Evolutionary conservation across 2,797 vertebrate genomes (phyloP), one percentile per base, ranked within the genome.

Genomic region (Euphonia xanthogaster): DNA sequence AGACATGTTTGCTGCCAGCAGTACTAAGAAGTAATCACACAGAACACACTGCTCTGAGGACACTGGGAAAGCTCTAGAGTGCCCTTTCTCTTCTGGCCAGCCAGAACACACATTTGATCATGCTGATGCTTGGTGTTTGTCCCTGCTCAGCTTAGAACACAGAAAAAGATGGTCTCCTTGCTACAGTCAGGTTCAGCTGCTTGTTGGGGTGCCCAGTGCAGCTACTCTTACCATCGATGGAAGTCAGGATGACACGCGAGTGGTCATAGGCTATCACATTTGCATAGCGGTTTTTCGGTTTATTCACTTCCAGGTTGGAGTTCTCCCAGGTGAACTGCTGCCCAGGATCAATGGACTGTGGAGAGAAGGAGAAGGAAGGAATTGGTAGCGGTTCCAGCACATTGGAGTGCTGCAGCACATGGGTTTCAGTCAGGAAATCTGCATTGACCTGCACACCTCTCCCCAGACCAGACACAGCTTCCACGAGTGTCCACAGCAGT

Each of bases 251-350:
- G 93, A 99, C 99, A 24, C 99, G 98, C 3, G 99, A 99, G 96
- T 99, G 99, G 97, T 99, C 99, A 6, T 99, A 99, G 83, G 99
- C 99, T 2, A 99, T 99, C 75, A 99, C 99, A 1, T 99, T 99
- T 94, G 99, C 99, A 66, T 99, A 99, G 96, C 99, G 99, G 91
- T 99, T 99, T 98, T 99, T 99, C 27, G 99, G 99, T 97, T 99
- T 99, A 96, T 99, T 99, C 93, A 99, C 99, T 95, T 99, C 99
- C 90, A 99, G 97, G 98, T 99, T 99, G 82, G 99, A 99, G 93
- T 99, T 98, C 96, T 99, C 99, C 99, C 99, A 99, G 3, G 99
- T 99, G 97, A 99, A 99, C 97, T 99, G 99, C 97, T 99, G 99
- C 39, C 99, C 99, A 1, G 99, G 99, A 94, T 99, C 99, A 86